Conservation (phyloP, 1,140 invertebrate genomes). For the Carcinoscorpius rotundicauda region DNA sequence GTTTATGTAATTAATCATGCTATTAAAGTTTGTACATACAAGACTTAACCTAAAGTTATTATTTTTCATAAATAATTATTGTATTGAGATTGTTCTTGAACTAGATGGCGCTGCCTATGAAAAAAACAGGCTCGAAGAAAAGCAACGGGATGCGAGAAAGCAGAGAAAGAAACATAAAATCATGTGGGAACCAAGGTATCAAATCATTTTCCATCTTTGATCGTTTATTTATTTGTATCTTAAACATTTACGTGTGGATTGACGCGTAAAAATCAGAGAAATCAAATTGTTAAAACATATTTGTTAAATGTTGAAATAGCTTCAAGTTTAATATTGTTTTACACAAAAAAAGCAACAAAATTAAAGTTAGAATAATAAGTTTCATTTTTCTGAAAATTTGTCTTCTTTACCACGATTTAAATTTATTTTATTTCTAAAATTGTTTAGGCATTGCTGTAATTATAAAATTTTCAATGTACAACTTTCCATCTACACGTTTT, state of each 20-base stretch:
- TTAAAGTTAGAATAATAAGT: not conserved
- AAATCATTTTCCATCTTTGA: constrained; percentile 4
- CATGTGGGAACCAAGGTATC: constrained; percentile 44
- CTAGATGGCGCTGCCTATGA: constrained; percentile 68
- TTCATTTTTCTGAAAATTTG: not conserved
- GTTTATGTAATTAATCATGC: no score
- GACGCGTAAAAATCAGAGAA: not conserved
- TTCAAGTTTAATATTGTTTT: not conserved
- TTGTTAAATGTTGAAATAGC: not conserved
- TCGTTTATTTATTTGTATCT: not conserved
- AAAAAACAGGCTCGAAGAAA: constrained; percentile 83
- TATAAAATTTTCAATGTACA: not conserved
- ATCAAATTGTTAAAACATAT: not conserved
- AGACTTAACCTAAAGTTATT: no score
- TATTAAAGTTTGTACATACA: no score
- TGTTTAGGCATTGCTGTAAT: not conserved
- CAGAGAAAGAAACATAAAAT: constrained; percentile 47
- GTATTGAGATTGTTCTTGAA: no score
- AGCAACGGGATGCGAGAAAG: constrained; percentile 73
- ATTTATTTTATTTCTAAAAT: not conserved
- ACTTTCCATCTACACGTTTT: not conserved
- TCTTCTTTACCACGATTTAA: no score
- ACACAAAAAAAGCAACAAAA: not conserved
- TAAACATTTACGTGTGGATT: not conserved
- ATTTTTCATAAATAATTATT: no score